Conservation (phyloP, 1,140 invertebrate species). For the Trichonephila clavipes region DNA sequence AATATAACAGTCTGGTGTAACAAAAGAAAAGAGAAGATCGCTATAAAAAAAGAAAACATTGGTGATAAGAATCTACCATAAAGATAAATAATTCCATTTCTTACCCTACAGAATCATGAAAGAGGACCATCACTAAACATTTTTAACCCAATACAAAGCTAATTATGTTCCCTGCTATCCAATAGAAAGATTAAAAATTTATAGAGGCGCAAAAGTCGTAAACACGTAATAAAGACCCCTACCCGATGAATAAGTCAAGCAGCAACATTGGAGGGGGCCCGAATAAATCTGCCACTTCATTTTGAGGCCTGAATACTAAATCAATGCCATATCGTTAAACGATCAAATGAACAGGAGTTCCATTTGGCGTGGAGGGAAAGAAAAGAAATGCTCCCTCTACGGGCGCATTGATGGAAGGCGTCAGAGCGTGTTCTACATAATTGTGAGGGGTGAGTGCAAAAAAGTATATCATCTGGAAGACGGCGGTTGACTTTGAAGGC, state of each 20-base stretch:
- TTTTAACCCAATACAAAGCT: neutral
- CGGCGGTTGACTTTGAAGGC: slow-evolving; percentile 50
- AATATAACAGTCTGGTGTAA: too few relatives aligned
- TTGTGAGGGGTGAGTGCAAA: slow-evolving; percentile 17
- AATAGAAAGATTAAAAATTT: slow-evolving; percentile 28
- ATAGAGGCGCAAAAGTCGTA: neutral
- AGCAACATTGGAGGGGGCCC: neutral
- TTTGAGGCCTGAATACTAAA: slow-evolving; percentile 27
- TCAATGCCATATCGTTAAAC: slow-evolving; percentile 23
- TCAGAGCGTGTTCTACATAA: slow-evolving; percentile 41
- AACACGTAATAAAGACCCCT: slow-evolving; percentile 12
- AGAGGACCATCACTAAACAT: too few relatives aligned
- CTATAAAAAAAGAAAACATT: neutral
- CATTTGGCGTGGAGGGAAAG: neutral
- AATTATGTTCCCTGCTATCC: slow-evolving; percentile 17
- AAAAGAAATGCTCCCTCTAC: neutral
- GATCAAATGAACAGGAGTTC: slow-evolving; percentile 1
- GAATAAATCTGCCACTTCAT: slow-evolving; percentile 6
- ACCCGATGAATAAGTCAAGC: slow-evolving; percentile 12
- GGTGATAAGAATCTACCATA: neutral
- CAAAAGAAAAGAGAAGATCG: neutral
- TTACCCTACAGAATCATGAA: neutral
- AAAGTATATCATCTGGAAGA: slow-evolving; percentile 48
- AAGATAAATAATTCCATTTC: neutral
- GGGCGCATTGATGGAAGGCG: neutral